These are phyloP conservation scores for Tachuris rubrigastra DNA, from an alignment of 2,113 vertebrate species.

Conservation along the genomic window DNA sequence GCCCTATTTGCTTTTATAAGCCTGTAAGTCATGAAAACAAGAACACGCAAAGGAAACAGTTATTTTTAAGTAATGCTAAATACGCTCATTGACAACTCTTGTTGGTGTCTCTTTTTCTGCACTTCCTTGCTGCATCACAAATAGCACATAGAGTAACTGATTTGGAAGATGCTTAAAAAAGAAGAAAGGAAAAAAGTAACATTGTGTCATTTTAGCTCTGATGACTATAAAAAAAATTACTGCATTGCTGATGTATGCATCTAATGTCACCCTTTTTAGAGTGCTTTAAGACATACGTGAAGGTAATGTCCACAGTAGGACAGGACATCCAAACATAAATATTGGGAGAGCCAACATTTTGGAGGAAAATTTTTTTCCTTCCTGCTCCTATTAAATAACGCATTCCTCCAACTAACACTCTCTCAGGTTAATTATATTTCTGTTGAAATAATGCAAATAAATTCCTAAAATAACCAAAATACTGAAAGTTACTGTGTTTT, in stretches of 20 bases:
- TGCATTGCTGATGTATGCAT: neutral
- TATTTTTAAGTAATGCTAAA: conserved; percentile 70
- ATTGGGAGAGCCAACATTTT: neutral
- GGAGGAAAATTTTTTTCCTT: neutral
- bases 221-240: neutral
- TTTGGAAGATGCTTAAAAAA: neutral
- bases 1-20: conserved; percentile 50
- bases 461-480: neutral
- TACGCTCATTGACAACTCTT: conserved; percentile 59
- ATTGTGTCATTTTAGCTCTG: neutral
- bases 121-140: conserved; percentile 47
- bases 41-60: conserved; percentile 34
- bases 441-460: neutral
- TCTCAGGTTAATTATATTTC: neutral
- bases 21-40: conserved; percentile 54
- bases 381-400: neutral
- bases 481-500: neutral
- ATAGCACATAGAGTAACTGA: conserved; percentile 38
- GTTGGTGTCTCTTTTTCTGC: conserved; percentile 55
- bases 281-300: neutral
- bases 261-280: neutral
- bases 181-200: neutral
- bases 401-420: neutral
- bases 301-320: neutral
- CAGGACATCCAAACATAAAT: neutral